phyloP scores from a whole-genome alignment of 2,797 vertebrate genomes.

The Spinus olivaceus region DNA sequence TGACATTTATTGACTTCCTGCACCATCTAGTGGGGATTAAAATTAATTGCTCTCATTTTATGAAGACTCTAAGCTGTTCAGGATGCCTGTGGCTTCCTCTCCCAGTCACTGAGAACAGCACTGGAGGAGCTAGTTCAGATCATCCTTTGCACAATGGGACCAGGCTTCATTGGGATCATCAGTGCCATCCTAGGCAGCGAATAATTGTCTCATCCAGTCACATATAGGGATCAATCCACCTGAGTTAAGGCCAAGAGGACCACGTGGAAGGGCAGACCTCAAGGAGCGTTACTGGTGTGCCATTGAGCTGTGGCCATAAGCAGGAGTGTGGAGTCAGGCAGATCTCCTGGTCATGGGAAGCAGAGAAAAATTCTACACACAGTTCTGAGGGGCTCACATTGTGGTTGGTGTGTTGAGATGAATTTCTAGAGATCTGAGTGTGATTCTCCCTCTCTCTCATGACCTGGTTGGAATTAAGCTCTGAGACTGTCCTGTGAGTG shows the following conservation, averaged over 20 bases:
- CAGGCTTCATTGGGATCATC: neutral
- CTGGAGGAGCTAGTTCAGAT: neutral
- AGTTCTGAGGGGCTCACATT: neutral
- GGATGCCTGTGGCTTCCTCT: neutral
- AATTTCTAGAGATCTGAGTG: neutral
- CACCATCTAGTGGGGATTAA: constrained; percentile 69
- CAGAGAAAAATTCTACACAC: neutral
- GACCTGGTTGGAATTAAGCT: neutral
- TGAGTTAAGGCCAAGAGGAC: neutral
- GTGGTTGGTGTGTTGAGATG: fast-evolving
- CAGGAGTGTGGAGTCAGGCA: neutral
- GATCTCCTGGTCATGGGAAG: neutral
- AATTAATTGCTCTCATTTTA: constrained; percentile 56
- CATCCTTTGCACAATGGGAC: neutral
- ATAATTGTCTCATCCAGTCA: fast-evolving
- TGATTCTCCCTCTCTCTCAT: neutral
- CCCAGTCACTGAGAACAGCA: neutral
- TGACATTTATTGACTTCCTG: constrained; percentile 70
- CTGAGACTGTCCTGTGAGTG: neutral
- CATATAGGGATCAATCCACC: fast-evolving
- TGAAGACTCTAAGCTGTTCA: neutral
- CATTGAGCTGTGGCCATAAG: fast-evolving
- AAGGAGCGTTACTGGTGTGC: neutral
- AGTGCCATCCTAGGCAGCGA: neutral
- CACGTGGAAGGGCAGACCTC: neutral